Percentiles rank a stretch among this genome's conserved stretches.
phyloP scores from a whole-genome alignment of 2,888 invertebrate species.

The Neocrepidodera transversa region DNA sequence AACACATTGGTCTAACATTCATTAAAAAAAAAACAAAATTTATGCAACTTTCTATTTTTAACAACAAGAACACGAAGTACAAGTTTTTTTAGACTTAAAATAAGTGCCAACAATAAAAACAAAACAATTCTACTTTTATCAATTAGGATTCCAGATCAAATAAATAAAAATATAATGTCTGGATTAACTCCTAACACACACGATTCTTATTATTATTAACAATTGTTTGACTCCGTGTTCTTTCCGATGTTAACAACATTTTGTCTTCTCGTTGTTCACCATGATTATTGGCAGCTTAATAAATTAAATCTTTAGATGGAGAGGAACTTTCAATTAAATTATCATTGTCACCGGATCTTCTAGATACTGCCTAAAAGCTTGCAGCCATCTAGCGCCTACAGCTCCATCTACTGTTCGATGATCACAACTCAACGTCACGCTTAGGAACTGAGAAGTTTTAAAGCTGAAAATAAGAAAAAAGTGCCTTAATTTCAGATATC shows the following conservation, averaged over 20 bases:
- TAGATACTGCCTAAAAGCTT: constrained; percentile 84
- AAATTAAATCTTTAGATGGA: constrained; percentile 16
- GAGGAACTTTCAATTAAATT: constrained; percentile 65
- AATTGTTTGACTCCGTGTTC: constrained; percentile 22
- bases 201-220: too few species aligned
- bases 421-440: constrained; percentile 95
- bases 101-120: too few species aligned
- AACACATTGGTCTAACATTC: not conserved
- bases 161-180: not conserved
- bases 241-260: not conserved
- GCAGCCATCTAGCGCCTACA: constrained; percentile 95
- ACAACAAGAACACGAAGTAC: constrained; percentile 16
- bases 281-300: constrained; percentile 34
- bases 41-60: not conserved
- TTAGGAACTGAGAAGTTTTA: constrained; percentile 77
- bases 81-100: too few species aligned
- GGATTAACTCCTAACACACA: too few species aligned
- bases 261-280: constrained; percentile 21
- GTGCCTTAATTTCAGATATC: too few species aligned
- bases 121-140: too few species aligned
- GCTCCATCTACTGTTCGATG: constrained; percentile 98
- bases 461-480: too few species aligned
- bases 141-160: not conserved
- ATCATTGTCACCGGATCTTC: constrained; percentile 96
- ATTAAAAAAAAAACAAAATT: not conserved